These are phyloP conservation scores for Gobio occitaniae DNA, from an alignment of 2,797 vertebrate genomes.

Conservation along the genomic window DNA sequence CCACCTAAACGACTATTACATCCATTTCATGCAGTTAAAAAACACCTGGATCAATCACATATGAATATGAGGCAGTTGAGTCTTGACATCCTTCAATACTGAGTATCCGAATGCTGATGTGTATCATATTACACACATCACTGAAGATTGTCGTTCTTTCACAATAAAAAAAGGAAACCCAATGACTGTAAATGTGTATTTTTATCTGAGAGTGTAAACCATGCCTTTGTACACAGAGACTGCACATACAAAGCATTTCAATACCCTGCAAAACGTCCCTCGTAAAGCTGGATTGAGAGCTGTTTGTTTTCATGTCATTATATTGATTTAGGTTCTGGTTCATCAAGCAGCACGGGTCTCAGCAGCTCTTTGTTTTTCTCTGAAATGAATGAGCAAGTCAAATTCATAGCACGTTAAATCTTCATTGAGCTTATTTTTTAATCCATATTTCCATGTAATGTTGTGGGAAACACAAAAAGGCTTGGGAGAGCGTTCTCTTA, in stretches of 20 bases:
- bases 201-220: constrained; percentile 33
- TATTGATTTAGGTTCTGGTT: constrained; percentile 1
- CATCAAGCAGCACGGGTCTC: not conserved
- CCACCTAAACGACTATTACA: constrained; percentile 25
- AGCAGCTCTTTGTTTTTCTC: not conserved
- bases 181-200: not conserved
- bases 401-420: not conserved
- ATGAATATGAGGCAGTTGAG: not conserved
- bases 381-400: not conserved
- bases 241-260: not conserved
- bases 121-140: not conserved
- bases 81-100: constrained; percentile 1
- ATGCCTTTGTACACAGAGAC: constrained; percentile 54
- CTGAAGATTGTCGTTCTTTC: constrained; percentile 19
- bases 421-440: not conserved
- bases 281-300: constrained; percentile 1
- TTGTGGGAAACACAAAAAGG: not conserved
- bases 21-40: constrained; percentile 41
- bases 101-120: constrained; percentile 13
- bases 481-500: not conserved
- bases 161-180: not conserved
- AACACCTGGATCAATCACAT: constrained; percentile 43
- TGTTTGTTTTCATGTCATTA: not conserved
- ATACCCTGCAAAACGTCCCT: not conserved
- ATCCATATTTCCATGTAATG: not conserved